Evolutionary conservation across 2,888 invertebrate species (phyloP).

Genomic region (Syritta pipiens): DNA sequence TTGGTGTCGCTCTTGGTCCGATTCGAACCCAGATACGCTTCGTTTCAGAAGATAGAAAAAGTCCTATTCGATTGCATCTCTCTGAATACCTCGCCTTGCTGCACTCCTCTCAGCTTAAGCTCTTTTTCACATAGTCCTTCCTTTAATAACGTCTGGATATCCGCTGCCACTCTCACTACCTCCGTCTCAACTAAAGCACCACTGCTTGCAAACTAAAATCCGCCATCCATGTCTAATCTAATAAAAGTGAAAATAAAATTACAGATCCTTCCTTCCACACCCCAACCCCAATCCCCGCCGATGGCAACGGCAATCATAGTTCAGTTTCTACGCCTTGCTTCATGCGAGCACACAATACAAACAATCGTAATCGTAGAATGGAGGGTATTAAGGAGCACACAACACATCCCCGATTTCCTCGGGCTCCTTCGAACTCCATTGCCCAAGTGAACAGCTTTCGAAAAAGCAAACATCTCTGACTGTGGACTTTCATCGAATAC

Average conservation of each 20-base stretch:
- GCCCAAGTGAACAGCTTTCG: constrained; percentile 34
- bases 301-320: constrained; percentile 39
- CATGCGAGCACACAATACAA: constrained; percentile 31
- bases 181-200: background rate
- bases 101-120: background rate
- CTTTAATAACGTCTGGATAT: constrained; percentile 7
- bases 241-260: constrained; percentile 60
- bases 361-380: constrained; percentile 56
- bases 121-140: constrained; percentile 1
- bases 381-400: constrained; percentile 34
- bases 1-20: too few species aligned
- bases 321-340: constrained; percentile 15
- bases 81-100: too few species aligned
- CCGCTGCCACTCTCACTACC: background rate
- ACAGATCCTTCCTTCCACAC: constrained; percentile 35
- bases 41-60: too few species aligned
- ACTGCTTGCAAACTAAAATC: constrained; percentile 10
- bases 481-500: constrained; percentile 61
- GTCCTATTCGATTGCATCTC: too few species aligned
- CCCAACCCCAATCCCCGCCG: background rate
- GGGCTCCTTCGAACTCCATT: background rate
- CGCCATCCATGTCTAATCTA: constrained; percentile 32
- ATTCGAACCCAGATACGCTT: too few species aligned
- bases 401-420: background rate
- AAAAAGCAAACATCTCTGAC: constrained; percentile 63